Base-by-base conservation (phyloP, 2,797 vertebrate genomes). In the Anomalospiza imberbis region DNA sequence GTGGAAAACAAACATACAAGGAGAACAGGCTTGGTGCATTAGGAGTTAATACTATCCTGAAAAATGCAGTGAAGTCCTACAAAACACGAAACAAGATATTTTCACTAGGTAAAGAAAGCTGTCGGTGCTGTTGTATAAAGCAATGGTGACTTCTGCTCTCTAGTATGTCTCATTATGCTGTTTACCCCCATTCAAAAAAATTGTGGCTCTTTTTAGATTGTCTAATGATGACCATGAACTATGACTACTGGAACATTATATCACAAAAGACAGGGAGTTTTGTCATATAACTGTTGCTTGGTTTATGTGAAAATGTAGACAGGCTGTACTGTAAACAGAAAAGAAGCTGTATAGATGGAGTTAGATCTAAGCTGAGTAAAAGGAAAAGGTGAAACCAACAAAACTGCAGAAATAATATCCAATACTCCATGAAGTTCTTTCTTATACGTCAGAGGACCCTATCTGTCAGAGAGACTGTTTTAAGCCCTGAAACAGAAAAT, bases 41-140 rank as follows among this genome's bases (percentile, higher is more conserved):
- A 57, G 67, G 57, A 55, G 60, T 25, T 88, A 53, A 31, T 34
- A 65, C 22, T 77, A 9, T 31, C 17, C 76, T 61, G 53, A 34
- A 73, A 83, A 88, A 88, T 25, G 7, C 67, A 73, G 1, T 21
- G 17, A 67, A 71, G 42, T 74, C 29, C 72, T 77, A 15, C 14
- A 53, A 66, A 2, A 2, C 0, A 2, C 1, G 4, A 55, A 58
- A 19, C 2, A 16, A 86, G 16, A 0, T 36, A 12, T 66, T 73
- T 65, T 61, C 38, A n/a, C 26, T n/a, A 17, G 4, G 1, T 34
- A 50, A 74, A 58, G 42, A 44, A 75, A 91, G 38, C 44, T 31
- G 12, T 34, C 26, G 14, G 21, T 57, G 58, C 42, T 21, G 4
- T 31, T 81, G 34, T 47, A 22, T 60, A 91, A 83, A 81, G n/a